A percentile compares a stretch with the other conserved stretches of the same genome.
Conservation (phyloP, 2,888 invertebrate genomes). For the Pegoplata infirma region DNA sequence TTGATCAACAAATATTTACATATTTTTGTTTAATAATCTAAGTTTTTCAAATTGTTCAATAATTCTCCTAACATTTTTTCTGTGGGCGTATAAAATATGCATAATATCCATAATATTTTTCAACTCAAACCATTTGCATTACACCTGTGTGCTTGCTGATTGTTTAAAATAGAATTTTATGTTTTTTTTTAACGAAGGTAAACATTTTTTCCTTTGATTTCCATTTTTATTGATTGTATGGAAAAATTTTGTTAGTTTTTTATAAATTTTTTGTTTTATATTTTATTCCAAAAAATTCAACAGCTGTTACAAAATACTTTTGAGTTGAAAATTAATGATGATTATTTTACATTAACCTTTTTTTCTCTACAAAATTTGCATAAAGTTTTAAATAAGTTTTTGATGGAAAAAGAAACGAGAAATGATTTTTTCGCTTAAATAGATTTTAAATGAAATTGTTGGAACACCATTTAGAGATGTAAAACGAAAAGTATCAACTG, state of each 20-base stretch:
- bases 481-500: no score
- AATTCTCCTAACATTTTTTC: constrained; percentile 2
- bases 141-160: constrained; percentile 33
- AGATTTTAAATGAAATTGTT: no score
- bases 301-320: constrained; percentile 56
- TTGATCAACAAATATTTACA: no score
- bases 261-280: constrained; percentile 1
- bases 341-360: constrained; percentile 56
- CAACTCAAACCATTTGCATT: not conserved
- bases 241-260: constrained; percentile 23
- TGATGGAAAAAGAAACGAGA: not conserved
- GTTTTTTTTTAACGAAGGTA: constrained; percentile 3
- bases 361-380: constrained; percentile 38
- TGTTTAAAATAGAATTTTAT: not conserved
- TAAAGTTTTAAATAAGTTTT: constrained; percentile 19
- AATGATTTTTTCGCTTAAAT: not conserved
- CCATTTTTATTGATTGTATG: constrained; percentile 31
- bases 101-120: not conserved
- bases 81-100: not conserved
- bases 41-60: no score
- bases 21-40: no score
- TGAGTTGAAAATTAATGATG: constrained; percentile 60
- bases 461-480: no score
- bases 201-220: constrained; percentile 19
- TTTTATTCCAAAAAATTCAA: constrained; percentile 14